phyloP scores from a whole-genome alignment of 2,888 invertebrate genomes.

The Polia nebulosa region DNA sequence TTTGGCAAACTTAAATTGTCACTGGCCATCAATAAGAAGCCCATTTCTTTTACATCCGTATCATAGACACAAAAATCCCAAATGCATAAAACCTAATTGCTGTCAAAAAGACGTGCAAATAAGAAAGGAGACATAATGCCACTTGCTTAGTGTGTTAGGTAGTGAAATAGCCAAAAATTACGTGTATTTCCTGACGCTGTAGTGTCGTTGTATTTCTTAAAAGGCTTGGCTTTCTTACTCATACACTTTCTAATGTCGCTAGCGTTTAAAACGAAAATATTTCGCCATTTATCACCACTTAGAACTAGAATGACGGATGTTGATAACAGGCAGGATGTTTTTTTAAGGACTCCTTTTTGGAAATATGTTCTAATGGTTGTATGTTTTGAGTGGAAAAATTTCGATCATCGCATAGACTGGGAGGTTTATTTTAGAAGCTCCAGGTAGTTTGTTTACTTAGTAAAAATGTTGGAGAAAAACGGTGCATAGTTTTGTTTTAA shows the following conservation, averaged over 20 bases:
- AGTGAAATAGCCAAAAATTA: constrained; percentile 42
- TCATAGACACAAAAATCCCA: constrained; percentile 1
- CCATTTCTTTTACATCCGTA: background rate
- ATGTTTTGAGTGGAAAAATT: background rate
- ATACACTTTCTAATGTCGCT: constrained; percentile 59
- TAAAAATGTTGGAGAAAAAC: background rate
- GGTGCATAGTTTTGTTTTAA: background rate
- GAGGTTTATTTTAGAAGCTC: too few species aligned
- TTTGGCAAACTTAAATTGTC: too few species aligned
- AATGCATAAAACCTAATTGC: constrained; percentile 30
- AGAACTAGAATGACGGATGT: constrained; percentile 21
- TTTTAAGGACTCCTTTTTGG: constrained; percentile 16
- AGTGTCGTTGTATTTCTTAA: constrained; percentile 36
- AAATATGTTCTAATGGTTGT: background rate
- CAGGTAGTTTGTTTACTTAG: background rate
- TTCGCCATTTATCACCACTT: constrained; percentile 35
- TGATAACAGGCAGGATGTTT: constrained; percentile 33
- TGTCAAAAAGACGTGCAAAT: constrained; percentile 34
- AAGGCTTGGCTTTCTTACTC: constrained; percentile 53
- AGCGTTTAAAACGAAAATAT: constrained; percentile 44
- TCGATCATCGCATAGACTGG: background rate
- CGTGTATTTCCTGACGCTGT: constrained; percentile 41
- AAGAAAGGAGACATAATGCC: constrained; percentile 30
- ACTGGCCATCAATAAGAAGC: background rate
- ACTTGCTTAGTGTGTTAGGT: constrained; percentile 14